Evolutionary conservation across 1,140 invertebrate genomes (phyloP).

Genomic region (Maniola jurtina): DNA sequence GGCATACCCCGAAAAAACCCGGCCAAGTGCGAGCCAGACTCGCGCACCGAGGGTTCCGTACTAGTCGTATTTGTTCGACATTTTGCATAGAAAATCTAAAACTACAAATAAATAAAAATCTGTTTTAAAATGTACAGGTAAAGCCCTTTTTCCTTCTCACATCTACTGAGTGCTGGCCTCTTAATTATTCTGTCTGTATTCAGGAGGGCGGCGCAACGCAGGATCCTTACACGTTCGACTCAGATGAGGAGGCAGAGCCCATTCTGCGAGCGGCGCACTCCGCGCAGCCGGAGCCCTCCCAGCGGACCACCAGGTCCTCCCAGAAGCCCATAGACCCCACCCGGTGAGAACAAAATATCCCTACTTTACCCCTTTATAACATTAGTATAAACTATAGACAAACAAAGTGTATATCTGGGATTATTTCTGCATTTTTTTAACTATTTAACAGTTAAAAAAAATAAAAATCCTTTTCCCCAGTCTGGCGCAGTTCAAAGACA

Average conservation of each 20-base stretch:
- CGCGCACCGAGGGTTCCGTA: too few species aligned
- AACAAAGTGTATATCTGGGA: too few species aligned
- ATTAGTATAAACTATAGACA: constrained; percentile 1
- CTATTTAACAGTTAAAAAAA: too few species aligned
- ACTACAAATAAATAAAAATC: too few species aligned
- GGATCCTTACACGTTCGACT: constrained; percentile 62
- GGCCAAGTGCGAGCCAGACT: too few species aligned
- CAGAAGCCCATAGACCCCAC: constrained; percentile 49
- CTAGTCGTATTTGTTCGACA: too few species aligned
- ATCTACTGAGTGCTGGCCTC: neutral
- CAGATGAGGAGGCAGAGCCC: constrained; percentile 61
- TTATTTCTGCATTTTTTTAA: too few species aligned
- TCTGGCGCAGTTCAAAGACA: constrained; percentile 82
- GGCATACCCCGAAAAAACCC: too few species aligned
- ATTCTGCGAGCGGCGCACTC: constrained; percentile 50
- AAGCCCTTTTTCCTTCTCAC: neutral
- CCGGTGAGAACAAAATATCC: neutral
- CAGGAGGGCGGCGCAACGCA: constrained; percentile 22
- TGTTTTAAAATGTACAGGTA: too few species aligned
- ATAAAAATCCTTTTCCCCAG: constrained; percentile 63
- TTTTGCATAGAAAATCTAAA: too few species aligned
- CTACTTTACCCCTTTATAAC: too few species aligned
- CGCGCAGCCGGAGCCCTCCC: constrained; percentile 40
- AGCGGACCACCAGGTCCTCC: constrained; percentile 38
- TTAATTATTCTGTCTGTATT: neutral